Conservation (phyloP, 1,140 invertebrate genomes). For the Drosophila watanabei region DNA sequence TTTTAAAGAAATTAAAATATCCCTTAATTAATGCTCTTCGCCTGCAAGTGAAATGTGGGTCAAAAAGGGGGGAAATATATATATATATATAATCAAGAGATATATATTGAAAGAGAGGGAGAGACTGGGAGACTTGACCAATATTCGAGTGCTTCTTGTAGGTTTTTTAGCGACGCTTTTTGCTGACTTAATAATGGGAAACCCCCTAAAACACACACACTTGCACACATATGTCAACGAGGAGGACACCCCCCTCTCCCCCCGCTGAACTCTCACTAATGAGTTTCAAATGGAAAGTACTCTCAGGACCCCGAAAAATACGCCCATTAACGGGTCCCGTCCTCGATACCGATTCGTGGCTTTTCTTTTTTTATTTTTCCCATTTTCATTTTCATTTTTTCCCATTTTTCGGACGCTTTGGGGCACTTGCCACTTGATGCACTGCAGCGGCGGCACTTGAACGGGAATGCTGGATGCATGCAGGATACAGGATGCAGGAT, state of each 20-base stretch:
- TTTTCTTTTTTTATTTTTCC: slow-evolving; percentile 3
- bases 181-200: slow-evolving; percentile 75
- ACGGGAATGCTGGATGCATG: slow-evolving; percentile 18
- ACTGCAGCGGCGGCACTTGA: slow-evolving; percentile 50
- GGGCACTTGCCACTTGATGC: slow-evolving; percentile 55
- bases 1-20: neutral
- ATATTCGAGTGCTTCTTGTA: slow-evolving; percentile 6
- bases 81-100: neutral
- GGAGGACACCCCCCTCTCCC: slow-evolving; percentile 25
- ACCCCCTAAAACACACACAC: slow-evolving; percentile 19
- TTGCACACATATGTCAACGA: slow-evolving; percentile 15
- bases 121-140: slow-evolving; percentile 30
- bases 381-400: slow-evolving; percentile 20
- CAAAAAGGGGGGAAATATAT: slow-evolving; percentile 8
- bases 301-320: slow-evolving; percentile 6
- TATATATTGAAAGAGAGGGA: neutral
- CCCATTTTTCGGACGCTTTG: slow-evolving; percentile 35
- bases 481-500: slow-evolving; percentile 3
- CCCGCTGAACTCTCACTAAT: slow-evolving; percentile 55
- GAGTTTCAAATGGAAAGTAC: slow-evolving; percentile 77
- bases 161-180: slow-evolving; percentile 31
- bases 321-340: slow-evolving; percentile 23
- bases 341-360: slow-evolving; percentile 20
- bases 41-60: slow-evolving; percentile 21
- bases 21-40: slow-evolving; percentile 17